Evolutionary conservation across 2,888 invertebrate species (phyloP).

Genomic region (Malacosoma neustria): DNA sequence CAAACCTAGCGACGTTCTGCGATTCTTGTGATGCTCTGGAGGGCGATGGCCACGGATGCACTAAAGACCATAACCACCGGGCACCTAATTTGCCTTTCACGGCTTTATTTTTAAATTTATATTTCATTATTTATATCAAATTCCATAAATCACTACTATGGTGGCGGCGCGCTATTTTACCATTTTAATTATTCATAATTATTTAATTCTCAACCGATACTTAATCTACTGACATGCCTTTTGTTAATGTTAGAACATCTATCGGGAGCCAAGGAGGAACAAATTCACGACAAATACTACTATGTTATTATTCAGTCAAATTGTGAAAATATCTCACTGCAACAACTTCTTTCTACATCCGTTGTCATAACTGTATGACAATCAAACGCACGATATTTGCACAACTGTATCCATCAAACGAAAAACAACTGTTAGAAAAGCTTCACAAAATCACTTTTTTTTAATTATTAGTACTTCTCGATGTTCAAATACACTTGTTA

Average conservation of each 20-base stretch:
- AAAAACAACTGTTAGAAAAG: conserved; percentile 39
- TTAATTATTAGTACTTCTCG: conserved; percentile 20
- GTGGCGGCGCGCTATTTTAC: conserved; percentile 45
- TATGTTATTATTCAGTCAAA: conserved; percentile 31
- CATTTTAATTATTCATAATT: conserved; percentile 2
- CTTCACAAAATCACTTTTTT: conserved; percentile 43
- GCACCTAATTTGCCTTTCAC: conserved; percentile 28
- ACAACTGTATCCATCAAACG: conserved; percentile 44
- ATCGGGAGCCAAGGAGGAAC: conserved; percentile 58
- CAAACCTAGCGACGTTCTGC: conserved; percentile 60
- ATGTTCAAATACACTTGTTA: conserved; percentile 22
- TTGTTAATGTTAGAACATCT: conserved; percentile 33
- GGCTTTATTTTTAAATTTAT: conserved; percentile 22
- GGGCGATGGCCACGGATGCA: conserved; percentile 33
- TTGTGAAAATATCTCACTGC: conserved; percentile 36
- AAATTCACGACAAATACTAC: conserved; percentile 20
- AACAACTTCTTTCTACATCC: neutral
- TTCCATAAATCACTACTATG: conserved; percentile 47
- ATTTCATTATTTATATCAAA: conserved; percentile 27
- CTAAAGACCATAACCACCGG: conserved; percentile 23
- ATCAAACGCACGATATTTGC: conserved; percentile 32
- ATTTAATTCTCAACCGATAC: conserved; percentile 22
- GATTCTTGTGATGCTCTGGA: conserved; percentile 31
- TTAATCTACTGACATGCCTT: conserved; percentile 56
- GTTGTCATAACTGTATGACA: neutral